phyloP scores from a whole-genome alignment of 1,140 invertebrate genomes.

The Glomeris maerens region DNA sequence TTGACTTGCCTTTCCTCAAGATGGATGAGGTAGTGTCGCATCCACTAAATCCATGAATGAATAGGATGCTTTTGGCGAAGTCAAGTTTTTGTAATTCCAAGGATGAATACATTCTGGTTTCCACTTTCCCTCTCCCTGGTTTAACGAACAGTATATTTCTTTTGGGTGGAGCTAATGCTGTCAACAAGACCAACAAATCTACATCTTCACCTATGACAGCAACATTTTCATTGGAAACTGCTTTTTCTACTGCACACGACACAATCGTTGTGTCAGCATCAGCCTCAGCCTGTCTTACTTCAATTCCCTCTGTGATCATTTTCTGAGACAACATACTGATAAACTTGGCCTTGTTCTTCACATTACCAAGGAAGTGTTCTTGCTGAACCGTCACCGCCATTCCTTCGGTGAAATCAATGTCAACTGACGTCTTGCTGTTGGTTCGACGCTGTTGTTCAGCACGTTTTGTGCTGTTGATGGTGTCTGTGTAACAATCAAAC shows the following conservation, averaged over 20 bases:
- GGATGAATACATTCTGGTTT: slow-evolving; percentile 2
- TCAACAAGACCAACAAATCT: background rate
- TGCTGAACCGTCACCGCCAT: background rate
- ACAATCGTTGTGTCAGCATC: background rate
- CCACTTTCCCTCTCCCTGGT: slow-evolving; percentile 7
- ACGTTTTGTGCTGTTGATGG: no score
- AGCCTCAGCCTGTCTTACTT: background rate
- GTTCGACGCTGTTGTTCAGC: background rate
- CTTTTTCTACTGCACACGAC: background rate
- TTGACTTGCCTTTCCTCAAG: no score
- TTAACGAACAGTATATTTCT: background rate
- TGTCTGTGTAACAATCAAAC: no score
- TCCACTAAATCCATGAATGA: slow-evolving; percentile 7
- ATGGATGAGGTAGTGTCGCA: slow-evolving; percentile 5
- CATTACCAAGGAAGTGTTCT: background rate
- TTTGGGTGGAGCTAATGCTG: background rate
- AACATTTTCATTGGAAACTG: background rate
- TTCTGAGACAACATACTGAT: background rate
- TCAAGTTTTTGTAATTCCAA: background rate
- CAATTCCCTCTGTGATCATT: background rate
- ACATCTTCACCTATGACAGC: background rate
- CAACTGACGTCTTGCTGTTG: background rate
- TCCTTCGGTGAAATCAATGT: background rate
- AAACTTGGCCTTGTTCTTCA: background rate
- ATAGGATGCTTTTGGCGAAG: slow-evolving; percentile 4